Conservation (phyloP, 2,797 vertebrate genomes). For the Coregonus sp. region DNA sequence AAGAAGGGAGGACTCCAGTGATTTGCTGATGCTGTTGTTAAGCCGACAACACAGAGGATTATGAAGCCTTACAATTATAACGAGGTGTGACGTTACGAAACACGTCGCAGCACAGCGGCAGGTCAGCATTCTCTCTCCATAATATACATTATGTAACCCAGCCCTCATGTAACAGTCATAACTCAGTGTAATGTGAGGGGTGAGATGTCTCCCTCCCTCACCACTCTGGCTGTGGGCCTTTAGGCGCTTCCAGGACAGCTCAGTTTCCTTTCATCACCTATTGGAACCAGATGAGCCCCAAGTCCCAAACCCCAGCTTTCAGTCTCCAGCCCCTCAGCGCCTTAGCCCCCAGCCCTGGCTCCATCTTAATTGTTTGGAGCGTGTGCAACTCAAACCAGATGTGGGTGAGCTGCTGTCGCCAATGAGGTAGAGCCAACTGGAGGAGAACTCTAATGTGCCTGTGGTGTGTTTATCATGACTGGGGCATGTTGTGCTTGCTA, state of each 20-base stretch:
- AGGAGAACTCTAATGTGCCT: slow-evolving; percentile 23
- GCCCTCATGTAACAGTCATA: not conserved
- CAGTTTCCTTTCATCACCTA: slow-evolving; percentile 69
- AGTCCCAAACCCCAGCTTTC: no score
- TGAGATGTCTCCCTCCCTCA: slow-evolving; percentile 11
- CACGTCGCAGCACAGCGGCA: not conserved
- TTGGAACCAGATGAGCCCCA: slow-evolving; percentile 70
- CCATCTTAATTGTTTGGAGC: slow-evolving; percentile 45
- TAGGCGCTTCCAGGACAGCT: slow-evolving; percentile 56
- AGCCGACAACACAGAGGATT: slow-evolving; percentile 21
- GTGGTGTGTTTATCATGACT: slow-evolving; percentile 24
- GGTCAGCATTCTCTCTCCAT: not conserved
- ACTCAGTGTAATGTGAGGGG: slow-evolving; percentile 22
- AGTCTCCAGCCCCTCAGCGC: no score
- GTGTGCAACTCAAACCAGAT: slow-evolving; percentile 66
- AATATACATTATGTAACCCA: slow-evolving; percentile 18
- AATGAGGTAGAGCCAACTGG: slow-evolving; percentile 26
- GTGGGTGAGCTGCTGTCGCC: slow-evolving; percentile 15
- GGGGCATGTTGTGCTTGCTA: slow-evolving; percentile 26
- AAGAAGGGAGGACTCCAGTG: slow-evolving; percentile 6
- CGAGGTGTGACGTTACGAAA: not conserved
- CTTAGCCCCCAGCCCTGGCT: not conserved
- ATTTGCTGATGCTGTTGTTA: slow-evolving; percentile 12
- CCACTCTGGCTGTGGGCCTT: slow-evolving; percentile 46
- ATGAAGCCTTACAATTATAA: not conserved